phyloP scores from a whole-genome alignment of 2,888 invertebrate genomes.

The Chymomyza fuscimana region DNA sequence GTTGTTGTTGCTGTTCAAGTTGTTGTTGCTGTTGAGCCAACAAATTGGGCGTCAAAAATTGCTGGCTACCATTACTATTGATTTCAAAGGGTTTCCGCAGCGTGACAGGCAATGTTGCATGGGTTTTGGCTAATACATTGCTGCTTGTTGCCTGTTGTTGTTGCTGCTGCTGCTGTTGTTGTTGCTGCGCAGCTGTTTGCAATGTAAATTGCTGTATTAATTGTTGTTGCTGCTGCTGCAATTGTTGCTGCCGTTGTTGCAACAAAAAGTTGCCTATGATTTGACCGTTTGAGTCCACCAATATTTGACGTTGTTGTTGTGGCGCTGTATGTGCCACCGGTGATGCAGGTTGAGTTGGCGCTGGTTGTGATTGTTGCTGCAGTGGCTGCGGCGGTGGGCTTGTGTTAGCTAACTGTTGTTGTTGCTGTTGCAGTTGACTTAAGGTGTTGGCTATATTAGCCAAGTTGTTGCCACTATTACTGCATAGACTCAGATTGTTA shows the following conservation, averaged over 20 bases:
- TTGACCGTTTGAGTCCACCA: constrained; percentile 78
- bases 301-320: constrained; percentile 69
- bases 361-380: constrained; percentile 36
- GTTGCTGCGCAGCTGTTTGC: constrained; percentile 38
- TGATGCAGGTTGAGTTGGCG: constrained; percentile 30
- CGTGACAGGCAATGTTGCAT: constrained; percentile 53
- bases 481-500: constrained; percentile 75
- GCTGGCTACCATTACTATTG: constrained; percentile 68
- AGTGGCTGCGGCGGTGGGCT: constrained; percentile 33
- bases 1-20: constrained; percentile 49
- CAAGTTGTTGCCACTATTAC: constrained; percentile 51
- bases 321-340: constrained; percentile 30
- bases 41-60: constrained; percentile 59
- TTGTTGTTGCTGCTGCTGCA: constrained; percentile 43
- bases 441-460: constrained; percentile 32
- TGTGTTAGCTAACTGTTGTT: constrained; percentile 14
- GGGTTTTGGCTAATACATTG: constrained; percentile 43
- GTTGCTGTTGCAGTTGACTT: constrained; percentile 30
- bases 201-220: constrained; percentile 7
- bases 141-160: constrained; percentile 66
- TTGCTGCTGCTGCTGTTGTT: constrained; percentile 54
- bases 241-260: constrained; percentile 63
- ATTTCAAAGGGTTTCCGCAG: constrained; percentile 66
- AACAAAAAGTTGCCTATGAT: constrained; percentile 77
- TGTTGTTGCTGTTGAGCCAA: constrained; percentile 60